Evolutionary conservation across 1,140 invertebrate genomes (phyloP).

Genomic region (Drosophila busckii): DNA sequence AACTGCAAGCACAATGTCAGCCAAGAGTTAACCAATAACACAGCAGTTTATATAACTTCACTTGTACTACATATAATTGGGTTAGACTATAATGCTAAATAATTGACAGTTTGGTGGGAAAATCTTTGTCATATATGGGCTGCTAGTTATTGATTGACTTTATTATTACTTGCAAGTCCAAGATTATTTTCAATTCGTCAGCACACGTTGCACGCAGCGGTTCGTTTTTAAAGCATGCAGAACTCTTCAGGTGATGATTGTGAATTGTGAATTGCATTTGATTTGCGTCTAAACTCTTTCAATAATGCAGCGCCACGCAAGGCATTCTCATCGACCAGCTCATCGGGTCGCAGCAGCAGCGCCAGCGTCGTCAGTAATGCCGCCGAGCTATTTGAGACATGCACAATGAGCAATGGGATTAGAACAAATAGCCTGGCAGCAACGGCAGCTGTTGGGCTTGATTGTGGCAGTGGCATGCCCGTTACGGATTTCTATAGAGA

Average conservation of each 20-base stretch:
- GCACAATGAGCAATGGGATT: constrained; percentile 23
- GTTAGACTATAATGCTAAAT: constrained; percentile 51
- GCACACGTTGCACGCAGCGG: no score
- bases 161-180: neutral
- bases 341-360: constrained; percentile 55
- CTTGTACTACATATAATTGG: constrained; percentile 45
- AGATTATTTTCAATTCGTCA: no score
- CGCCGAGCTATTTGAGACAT: constrained; percentile 20
- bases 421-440: constrained; percentile 13
- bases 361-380: constrained; percentile 16
- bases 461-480: constrained; percentile 36
- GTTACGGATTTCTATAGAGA: constrained; percentile 79
- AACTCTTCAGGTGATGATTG: constrained; percentile 4
- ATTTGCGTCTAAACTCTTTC: neutral
- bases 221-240: no score
- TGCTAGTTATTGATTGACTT: constrained; percentile 66
- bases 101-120: constrained; percentile 65
- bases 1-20: constrained; percentile 74
- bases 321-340: constrained; percentile 64
- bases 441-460: neutral
- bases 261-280: neutral
- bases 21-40: constrained; percentile 38
- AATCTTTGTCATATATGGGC: constrained; percentile 41
- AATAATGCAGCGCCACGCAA: constrained; percentile 33
- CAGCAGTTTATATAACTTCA: neutral